Conservation (phyloP, 2,113 vertebrate species). For the Actenoides hombroni region DNA sequence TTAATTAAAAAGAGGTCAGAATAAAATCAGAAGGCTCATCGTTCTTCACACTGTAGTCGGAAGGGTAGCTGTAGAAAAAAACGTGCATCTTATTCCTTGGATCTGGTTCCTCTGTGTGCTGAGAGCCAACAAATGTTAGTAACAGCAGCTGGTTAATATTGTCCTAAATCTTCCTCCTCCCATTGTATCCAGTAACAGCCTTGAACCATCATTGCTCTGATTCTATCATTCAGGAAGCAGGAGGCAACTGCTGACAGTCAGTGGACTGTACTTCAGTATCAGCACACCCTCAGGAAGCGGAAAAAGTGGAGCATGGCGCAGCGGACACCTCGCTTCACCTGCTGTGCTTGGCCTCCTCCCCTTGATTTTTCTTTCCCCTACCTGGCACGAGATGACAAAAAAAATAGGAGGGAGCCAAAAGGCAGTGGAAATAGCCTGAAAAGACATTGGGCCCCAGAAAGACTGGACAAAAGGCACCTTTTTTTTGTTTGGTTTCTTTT, state of each 20-base stretch:
- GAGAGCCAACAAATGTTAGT: neutral
- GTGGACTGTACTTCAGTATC: neutral
- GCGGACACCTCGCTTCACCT: slow-evolving; percentile 29
- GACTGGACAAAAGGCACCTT: neutral
- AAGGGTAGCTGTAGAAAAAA: neutral
- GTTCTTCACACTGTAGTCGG: neutral
- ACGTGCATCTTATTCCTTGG: neutral
- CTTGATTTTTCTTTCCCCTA: neutral
- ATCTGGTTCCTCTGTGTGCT: neutral
- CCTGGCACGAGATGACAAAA: slow-evolving; percentile 13
- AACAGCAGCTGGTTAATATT: slow-evolving; percentile 23
- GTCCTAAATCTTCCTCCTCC: slow-evolving; percentile 13
- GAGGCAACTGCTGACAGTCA: slow-evolving; percentile 19
- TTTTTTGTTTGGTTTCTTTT: neutral
- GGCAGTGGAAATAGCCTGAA: neutral
- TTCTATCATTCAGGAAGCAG: slow-evolving; percentile 51
- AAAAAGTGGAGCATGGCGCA: slow-evolving; percentile 14
- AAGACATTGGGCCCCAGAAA: neutral
- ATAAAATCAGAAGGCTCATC: neutral
- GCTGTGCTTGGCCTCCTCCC: slow-evolving; percentile 12
- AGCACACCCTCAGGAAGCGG: neutral
- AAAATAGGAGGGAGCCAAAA: neutral
- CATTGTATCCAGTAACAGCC: slow-evolving; percentile 29
- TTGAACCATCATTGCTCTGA: slow-evolving; percentile 14
- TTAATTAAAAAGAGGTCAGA: neutral